Base-by-base conservation (phyloP, 2,113 vertebrate species). In the Scomber japonicus region DNA sequence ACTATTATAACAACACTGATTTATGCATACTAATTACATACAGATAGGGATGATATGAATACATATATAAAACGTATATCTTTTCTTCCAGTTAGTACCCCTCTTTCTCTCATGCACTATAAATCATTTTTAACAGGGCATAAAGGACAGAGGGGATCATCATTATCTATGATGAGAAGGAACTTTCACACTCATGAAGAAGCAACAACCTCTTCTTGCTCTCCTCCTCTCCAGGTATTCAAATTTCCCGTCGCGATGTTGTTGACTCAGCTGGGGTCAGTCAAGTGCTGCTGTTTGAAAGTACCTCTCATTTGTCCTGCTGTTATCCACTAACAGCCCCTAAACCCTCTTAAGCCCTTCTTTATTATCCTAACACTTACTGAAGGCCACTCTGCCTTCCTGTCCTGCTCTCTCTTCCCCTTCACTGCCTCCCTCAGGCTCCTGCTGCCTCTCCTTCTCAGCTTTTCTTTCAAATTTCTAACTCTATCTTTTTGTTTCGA, bases 231-330 rank as follows among this genome's bases (percentile, higher is more conserved):
- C 17, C 81, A 88, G 84, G 85, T 89, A 91, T 76, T 64, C 82
- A 12, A 51, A 83, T 88, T 89, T 94, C 88, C 77, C 54, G 48
- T 77, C 78, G 80, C 35, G 45, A 49, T 77, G 83, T 75, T 95
- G 88, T 95, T 95, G 92, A 94, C 91, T 94, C 94, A 95, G 94
- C 94, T 95, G 93, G 75, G 60, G 72, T 90, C 87, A 87, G 83
- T 87, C 59, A 74, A 89, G 86, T 80, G 86, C 84, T 90, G 83
- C 84, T 87, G 85, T 87, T 86, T 75, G 90, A 83, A 45, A 75
- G 69, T 65, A 81, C 48, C 84, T 82, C 78, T 90, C 88, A 92
- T 94, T 94, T 93, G 92, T 94, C 87, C 87, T 83, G 86, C 84
- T 87, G 93, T 91, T 94, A 90, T 83, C 84, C 73, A 76, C 80